Evolutionary conservation across 2,888 invertebrate species (phyloP), one percentile per base, ranked within the genome.

Genomic region (Ecliptopera silaceata): DNA sequence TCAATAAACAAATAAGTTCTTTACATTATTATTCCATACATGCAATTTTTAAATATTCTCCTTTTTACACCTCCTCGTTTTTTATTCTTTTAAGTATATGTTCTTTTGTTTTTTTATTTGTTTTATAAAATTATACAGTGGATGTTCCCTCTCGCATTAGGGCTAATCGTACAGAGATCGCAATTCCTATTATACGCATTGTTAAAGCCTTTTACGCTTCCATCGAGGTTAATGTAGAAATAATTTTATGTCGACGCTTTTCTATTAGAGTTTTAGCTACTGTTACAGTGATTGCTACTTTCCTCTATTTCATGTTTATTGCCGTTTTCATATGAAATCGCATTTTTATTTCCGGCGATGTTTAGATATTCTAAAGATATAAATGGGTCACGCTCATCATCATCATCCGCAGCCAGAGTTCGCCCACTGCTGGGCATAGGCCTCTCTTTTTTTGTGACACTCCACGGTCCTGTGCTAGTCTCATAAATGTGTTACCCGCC

Each of bases 161-260:
- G 62, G 57, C 54, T 69, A 69, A 74, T 71, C 70, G 61, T 42
- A 55, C 56, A 51, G 56, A 68, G 56, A 70, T 71, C 69, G 57
- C 63, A 61, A 57, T 67, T 67, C 67, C 68, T 63, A 66, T 75
- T 71, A 72, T 58, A 50, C 34, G 20, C 53, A 56, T 59, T 66
- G 65, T 67, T 55, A 44, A 47, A 41, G 48, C 43, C 56, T 56
- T 56, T 45, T 50, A 43, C 48, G 49, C 52, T 32, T 42, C 39
- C 41, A 57, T 59, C 39, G 44, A 48, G 62, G 62, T 42, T 62
- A 65, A 66, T 63, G 65, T 36, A 47, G 46, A 64, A 52, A 64
- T 66, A 62, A 66, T 66, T 57, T 57, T 41, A 26, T 36, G 36
- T 20, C 38, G 46, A 39, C 55, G 47, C 52, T 52, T 22, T 51